Percentiles rank a stretch among this genome's conserved stretches.
phyloP scores from a whole-genome alignment of 2,113 vertebrate species.

The Eulemur macaco region DNA sequence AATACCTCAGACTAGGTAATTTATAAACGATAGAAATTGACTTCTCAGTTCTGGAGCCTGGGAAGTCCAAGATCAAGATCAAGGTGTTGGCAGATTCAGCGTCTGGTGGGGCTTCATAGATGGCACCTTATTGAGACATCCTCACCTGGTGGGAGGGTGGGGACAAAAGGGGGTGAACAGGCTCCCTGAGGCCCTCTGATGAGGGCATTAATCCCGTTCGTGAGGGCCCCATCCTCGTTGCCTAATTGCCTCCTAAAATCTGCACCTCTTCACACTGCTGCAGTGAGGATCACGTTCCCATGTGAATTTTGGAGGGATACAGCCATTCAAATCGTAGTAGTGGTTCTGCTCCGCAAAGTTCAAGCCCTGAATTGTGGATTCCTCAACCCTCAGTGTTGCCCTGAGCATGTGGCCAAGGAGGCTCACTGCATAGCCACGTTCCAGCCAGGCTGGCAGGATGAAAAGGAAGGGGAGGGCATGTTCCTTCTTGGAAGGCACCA shows the following conservation, averaged over 20 bases:
- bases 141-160: background rate
- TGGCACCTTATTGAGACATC: too few species aligned
- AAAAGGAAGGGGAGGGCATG: rapidly evolving
- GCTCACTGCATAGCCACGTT: rapidly evolving
- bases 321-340: too few species aligned
- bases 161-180: too few species aligned
- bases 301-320: background rate
- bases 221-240: background rate
- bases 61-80: background rate
- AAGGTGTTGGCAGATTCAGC: background rate
- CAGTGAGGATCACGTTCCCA: background rate
- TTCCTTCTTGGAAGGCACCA: background rate
- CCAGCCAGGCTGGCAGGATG: background rate
- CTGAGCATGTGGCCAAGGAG: background rate
- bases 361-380: background rate
- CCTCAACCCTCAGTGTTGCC: background rate
- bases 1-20: background rate
- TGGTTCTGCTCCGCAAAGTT: background rate
- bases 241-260: background rate
- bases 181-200: background rate
- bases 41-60: background rate
- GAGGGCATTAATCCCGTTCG: too few species aligned
- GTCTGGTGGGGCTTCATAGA: background rate
- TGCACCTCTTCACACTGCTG: background rate
- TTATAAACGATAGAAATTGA: background rate